A percentile compares a stretch with the other conserved stretches of the same genome.
These are phyloP conservation scores for Sebastes nivosus DNA, from an alignment of 2,797 vertebrate genomes.

Conservation along the genomic window DNA sequence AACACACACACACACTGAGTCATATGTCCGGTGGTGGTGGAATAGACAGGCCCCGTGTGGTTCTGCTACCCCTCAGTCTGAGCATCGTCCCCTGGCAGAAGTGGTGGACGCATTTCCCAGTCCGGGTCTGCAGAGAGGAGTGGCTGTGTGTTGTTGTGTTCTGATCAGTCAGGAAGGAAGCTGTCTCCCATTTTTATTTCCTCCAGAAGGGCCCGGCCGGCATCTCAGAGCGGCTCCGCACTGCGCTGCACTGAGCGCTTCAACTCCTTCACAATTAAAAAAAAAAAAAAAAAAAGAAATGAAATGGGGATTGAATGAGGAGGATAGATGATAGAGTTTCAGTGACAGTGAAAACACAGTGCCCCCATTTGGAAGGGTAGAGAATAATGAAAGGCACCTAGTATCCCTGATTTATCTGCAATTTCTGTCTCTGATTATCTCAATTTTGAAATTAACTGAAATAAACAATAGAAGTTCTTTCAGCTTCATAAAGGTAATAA, in stretches of 20 bases:
- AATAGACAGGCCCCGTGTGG: conserved; percentile 10
- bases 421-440: neutral
- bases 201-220: conserved; percentile 81
- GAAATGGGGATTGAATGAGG: conserved; percentile 6
- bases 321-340: neutral
- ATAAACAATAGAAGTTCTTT: neutral
- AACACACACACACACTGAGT: conserved; percentile 19
- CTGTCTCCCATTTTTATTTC: conserved; percentile 93
- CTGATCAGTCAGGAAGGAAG: conserved; percentile 92
- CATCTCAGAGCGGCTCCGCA: conserved; percentile 24
- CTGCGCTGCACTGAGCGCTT: conserved; percentile 24
- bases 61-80: neutral
- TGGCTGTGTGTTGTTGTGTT: conserved; percentile 61
- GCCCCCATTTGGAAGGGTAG: conserved; percentile 35
- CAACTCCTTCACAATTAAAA: conserved; percentile 12
- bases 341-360: conserved; percentile 16
- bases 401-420: neutral
- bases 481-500: neutral
- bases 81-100: conserved; percentile 10
- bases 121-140: conserved; percentile 44
- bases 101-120: conserved; percentile 35
- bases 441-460: neutral
- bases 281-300: neutral
- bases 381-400: neutral
- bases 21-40: conserved; percentile 26